Percentiles rank a stretch among this genome's conserved stretches.
Evolutionary conservation across 2,113 vertebrate genomes (phyloP).

Genomic region (Pleuronectes platessa): DNA sequence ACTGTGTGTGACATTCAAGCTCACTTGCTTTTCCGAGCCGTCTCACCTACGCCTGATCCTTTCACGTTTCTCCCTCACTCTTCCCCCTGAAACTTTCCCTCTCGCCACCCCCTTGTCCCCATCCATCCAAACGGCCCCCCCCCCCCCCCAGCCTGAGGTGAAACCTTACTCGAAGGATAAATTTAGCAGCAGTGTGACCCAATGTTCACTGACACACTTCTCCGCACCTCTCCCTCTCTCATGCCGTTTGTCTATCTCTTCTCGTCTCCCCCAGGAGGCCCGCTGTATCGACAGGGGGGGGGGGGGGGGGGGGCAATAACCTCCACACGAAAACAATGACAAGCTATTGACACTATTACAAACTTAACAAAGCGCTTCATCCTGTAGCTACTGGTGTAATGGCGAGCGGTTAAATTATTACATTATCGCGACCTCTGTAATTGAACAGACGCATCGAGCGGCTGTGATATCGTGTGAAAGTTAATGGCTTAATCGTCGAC

Average conservation of each 20-base stretch:
- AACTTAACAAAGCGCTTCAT: slow-evolving; percentile 5
- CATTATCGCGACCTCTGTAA: slow-evolving; percentile 36
- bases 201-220: slow-evolving; percentile 80
- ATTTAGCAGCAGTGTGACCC: slow-evolving; percentile 82
- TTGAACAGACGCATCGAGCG: slow-evolving; percentile 45
- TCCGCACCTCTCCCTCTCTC: slow-evolving; percentile 61
- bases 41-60: slow-evolving; percentile 50
- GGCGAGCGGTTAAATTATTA: slow-evolving; percentile 32
- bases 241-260: slow-evolving; percentile 60
- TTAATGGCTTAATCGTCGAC: slow-evolving; percentile 70
- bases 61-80: slow-evolving; percentile 56
- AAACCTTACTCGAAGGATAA: slow-evolving; percentile 82
- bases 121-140: slow-evolving; percentile 46
- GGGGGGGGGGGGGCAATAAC: slow-evolving; percentile 26
- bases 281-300: slow-evolving; percentile 54
- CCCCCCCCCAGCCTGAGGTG: slow-evolving; percentile 64
- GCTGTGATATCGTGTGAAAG: slow-evolving; percentile 50
- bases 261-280: slow-evolving; percentile 61
- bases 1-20: background rate
- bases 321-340: slow-evolving; percentile 62
- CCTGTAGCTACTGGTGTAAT: slow-evolving; percentile 21
- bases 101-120: slow-evolving; percentile 53
- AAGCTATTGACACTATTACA: slow-evolving; percentile 49
- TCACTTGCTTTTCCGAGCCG: background rate
- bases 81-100: slow-evolving; percentile 52